Conservation (phyloP, 2,888 invertebrate species). For the Aphelenchoides bicaudatus region DNA sequence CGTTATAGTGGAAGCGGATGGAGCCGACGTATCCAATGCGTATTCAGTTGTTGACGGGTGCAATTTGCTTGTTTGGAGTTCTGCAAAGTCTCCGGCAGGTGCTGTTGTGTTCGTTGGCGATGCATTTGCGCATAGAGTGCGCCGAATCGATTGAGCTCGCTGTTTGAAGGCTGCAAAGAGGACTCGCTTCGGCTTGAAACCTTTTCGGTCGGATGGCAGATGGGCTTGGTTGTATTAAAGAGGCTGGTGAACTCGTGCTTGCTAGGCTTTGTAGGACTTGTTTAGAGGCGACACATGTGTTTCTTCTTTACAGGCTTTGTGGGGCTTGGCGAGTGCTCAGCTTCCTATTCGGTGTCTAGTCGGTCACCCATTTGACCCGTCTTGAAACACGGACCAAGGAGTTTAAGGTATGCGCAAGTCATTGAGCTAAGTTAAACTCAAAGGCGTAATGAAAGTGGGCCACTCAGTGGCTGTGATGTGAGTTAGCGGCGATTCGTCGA, state of each 20-base stretch:
- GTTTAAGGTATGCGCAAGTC: slow-evolving; percentile 73
- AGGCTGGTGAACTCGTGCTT: too few species aligned
- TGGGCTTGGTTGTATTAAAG: too few species aligned
- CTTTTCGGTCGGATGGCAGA: too few species aligned
- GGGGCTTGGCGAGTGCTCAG: slow-evolving; percentile 2
- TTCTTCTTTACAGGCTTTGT: slow-evolving; percentile 17
- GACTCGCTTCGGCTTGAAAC: too few species aligned
- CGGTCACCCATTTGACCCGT: slow-evolving; percentile 68
- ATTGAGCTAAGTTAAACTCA: slow-evolving; percentile 67
- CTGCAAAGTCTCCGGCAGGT: slow-evolving; percentile 7
- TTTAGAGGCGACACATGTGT: slow-evolving; percentile 17
- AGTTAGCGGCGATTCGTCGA: slow-evolving; percentile 24
- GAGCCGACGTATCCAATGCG: slow-evolving; percentile 42
- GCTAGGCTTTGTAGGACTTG: too few species aligned
- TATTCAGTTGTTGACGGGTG: slow-evolving; percentile 19
- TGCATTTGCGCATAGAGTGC: slow-evolving; percentile 29
- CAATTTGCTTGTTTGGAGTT: neutral
- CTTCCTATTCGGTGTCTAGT: slow-evolving; percentile 26
- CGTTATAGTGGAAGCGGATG: slow-evolving; percentile 63
- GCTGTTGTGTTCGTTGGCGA: slow-evolving; percentile 6
- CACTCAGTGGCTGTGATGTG: slow-evolving; percentile 40
- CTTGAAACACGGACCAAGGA: slow-evolving; percentile 77
- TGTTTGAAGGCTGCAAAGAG: slow-evolving; percentile 17
- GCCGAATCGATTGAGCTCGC: slow-evolving; percentile 18
- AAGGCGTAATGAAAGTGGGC: slow-evolving; percentile 72